A percentile compares a stretch with the other conserved stretches of the same genome.
Evolutionary conservation across 2,797 vertebrate genomes (phyloP).

Genomic region (Lophius americanus): DNA sequence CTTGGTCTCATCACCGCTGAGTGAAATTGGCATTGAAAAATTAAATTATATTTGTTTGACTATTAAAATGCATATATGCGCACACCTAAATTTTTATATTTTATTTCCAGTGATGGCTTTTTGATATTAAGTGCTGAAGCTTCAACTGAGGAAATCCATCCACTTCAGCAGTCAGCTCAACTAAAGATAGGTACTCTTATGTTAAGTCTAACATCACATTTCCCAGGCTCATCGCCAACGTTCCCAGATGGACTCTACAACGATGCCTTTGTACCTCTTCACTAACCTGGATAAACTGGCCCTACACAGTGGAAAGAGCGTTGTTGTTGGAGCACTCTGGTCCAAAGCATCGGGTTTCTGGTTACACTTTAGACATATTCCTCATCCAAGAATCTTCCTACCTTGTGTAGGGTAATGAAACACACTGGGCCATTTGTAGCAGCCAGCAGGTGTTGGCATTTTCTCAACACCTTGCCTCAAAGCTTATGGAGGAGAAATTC

Average conservation of each 20-base stretch:
- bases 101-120: no score
- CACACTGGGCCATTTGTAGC: conserved; percentile 32
- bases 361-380: conserved; percentile 36
- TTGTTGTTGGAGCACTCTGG: conserved; percentile 48
- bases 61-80: no score
- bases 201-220: background rate
- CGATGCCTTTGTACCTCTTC: conserved; percentile 28
- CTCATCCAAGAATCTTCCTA: conserved; percentile 38
- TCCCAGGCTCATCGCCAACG: background rate
- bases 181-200: background rate
- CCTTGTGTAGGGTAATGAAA: background rate
- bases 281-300: no score
- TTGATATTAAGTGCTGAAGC: no score
- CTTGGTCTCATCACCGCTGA: no score
- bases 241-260: conserved; percentile 7
- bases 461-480: conserved; percentile 6
- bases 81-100: no score
- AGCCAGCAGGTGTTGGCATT: conserved; percentile 10
- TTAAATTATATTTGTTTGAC: no score
- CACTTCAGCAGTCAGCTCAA: no score
- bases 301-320: conserved; percentile 4
- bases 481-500: conserved; percentile 26
- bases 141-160: no score
- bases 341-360: conserved; percentile 29
- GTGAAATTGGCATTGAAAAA: no score